Evolutionary conservation across 2,113 vertebrate genomes (phyloP), one percentile per base, ranked within the genome.

Genomic region (Zapornia atra): DNA sequence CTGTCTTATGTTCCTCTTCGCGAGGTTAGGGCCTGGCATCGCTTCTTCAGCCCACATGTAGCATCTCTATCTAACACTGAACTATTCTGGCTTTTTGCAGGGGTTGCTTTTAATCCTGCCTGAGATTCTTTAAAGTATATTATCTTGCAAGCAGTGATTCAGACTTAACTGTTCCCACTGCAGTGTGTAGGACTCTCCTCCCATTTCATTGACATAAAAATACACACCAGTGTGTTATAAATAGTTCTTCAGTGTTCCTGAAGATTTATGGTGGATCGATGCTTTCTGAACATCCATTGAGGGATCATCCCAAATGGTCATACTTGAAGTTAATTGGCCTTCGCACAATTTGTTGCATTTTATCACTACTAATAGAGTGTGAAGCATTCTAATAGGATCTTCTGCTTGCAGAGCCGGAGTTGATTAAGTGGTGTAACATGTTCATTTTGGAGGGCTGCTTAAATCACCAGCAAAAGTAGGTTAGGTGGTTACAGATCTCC

Each of bases 121-220:
- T 84, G 61, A 94, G 86, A 83, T 94, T 83, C 94, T 96, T 88
- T 92, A 78, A 91, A 96, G 81, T 81, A 42, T 87, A 94, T 97
- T 92, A 92, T 95, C 94, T 90, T 95, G 80, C 88, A 94, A 79
- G 94, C 92, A 66, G 83, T 97, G 96, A 96, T 96, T 97, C 94
- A 96, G 95, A 88, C 80, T 85, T 93, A 94, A 92, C 91, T 87
- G 88, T 96, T 94, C 95, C 95, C 82, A 93, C 91, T 92, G 94
- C 92, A 95, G 96, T 96, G 92, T 93, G 94, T 95, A 96, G 95
- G 92, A 94, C 90, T 96, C 92, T 96, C 87, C 95, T 97, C 84
- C 92, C 95, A 90, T 95, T 97, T 96, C 97, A 96, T 96, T 95
- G 95, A 96, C 95, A 95, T 93, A 97, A 97, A 96, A 95, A 96